These are phyloP conservation scores for Dasyprocta punctata DNA, from an alignment of 2,113 vertebrate genomes.

Conservation along the genomic window DNA sequence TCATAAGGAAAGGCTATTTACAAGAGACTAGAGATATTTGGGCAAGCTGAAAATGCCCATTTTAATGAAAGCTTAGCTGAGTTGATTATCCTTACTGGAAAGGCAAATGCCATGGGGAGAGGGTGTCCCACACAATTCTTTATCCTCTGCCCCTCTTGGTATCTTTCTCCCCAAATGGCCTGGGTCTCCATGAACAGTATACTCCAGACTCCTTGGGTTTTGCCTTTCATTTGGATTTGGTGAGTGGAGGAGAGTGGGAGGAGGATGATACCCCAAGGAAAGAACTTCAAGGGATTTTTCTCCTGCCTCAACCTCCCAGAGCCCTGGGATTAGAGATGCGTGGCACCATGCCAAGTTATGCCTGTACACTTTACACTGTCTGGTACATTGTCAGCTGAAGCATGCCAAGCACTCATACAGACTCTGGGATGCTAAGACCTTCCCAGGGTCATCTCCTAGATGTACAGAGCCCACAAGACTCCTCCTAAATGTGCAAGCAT, in stretches of 20 bases:
- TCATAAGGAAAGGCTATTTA: neutral
- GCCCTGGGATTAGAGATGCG: neutral
- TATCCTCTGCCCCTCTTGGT: neutral
- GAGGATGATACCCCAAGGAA: neutral
- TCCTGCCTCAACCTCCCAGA: neutral
- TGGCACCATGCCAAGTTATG: neutral
- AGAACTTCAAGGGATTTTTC: neutral
- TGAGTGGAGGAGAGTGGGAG: neutral
- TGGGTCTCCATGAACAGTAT: neutral
- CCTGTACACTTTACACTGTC: neutral
- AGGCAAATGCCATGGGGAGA: neutral
- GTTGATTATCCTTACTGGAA: neutral
- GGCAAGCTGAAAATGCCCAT: neutral
- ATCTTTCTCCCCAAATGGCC: neutral
- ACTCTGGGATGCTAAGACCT: neutral
- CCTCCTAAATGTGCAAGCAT: neutral
- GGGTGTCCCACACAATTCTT: neutral
- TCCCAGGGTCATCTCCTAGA: rapidly evolving
- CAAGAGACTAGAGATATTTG: neutral
- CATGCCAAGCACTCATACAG: neutral
- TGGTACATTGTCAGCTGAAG: neutral
- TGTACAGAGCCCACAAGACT: neutral
- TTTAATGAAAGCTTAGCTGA: neutral
- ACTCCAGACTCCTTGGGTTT: too few species aligned
- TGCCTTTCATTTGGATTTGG: neutral